These are phyloP conservation scores for Bimastos eiseni DNA, from an alignment of 2,888 invertebrate genomes.

Conservation along the genomic window DNA sequence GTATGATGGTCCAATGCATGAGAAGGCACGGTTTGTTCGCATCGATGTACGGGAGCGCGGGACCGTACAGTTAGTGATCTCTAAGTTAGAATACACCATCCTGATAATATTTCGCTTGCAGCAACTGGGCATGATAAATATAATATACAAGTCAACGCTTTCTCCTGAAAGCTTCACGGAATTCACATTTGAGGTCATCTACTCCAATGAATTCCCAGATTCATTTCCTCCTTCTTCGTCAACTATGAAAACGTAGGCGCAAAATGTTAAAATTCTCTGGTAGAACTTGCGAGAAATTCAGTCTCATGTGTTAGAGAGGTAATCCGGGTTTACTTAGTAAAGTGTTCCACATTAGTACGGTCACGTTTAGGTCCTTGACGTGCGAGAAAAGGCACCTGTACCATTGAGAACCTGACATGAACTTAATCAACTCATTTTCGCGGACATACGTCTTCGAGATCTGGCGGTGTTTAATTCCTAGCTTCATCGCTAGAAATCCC, in stretches of 20 bases:
- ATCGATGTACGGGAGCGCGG: too few species aligned
- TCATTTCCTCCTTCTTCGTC: neutral
- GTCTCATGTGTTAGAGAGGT: neutral
- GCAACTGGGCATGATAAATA: neutral
- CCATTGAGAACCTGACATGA: neutral
- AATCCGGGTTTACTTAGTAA: neutral
- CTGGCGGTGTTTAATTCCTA: neutral
- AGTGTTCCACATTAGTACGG: neutral
- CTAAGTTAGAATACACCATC: neutral
- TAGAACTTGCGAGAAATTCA: neutral
- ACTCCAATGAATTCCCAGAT: neutral
- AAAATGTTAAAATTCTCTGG: neutral
- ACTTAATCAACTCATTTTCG: neutral
- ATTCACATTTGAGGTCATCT: neutral
- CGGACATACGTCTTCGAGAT: neutral
- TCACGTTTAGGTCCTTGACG: conserved; percentile 3
- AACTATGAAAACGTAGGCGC: neutral
- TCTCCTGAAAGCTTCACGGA: neutral
- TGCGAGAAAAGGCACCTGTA: conserved; percentile 16
- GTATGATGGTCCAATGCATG: too few species aligned
- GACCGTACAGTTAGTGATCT: neutral
- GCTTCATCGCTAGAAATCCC: conserved; percentile 22
- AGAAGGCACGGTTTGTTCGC: too few species aligned
- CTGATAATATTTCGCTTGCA: neutral
- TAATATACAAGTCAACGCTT: neutral